Conservation (phyloP, 2,113 vertebrate genomes). For the Agapornis roseicollis region DNA sequence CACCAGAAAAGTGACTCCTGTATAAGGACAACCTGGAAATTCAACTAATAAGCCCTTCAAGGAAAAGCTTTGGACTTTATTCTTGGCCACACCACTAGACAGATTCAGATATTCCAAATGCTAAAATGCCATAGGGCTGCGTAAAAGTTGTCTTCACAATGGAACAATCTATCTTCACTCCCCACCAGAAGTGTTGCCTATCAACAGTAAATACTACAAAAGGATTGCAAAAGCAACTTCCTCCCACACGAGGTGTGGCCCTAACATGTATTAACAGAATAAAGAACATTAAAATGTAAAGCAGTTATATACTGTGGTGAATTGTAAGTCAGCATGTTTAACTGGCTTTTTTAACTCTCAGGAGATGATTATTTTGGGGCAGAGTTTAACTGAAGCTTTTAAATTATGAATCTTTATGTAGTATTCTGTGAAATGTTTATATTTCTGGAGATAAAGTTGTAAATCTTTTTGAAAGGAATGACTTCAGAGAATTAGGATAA, state of each 20-base stretch:
- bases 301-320: background rate
- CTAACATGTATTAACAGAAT: slow-evolving; percentile 51
- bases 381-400: background rate
- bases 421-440: background rate
- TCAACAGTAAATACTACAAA: slow-evolving; percentile 22
- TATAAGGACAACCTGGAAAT: background rate
- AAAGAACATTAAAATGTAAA: background rate
- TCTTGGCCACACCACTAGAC: background rate
- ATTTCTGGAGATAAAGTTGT: background rate
- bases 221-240: slow-evolving; percentile 51
- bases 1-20: background rate
- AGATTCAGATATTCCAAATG: background rate
- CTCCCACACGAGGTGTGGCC: slow-evolving; percentile 56
- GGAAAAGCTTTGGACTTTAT: background rate
- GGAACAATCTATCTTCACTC: background rate
- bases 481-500: background rate
- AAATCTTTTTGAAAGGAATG: background rate
- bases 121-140: background rate
- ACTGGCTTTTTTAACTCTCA: background rate
- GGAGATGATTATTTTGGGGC: background rate
- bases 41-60: background rate
- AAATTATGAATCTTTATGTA: background rate
- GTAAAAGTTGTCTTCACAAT: background rate
- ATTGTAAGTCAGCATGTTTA: background rate
- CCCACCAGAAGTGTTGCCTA: slow-evolving; percentile 20